Percentiles rank a stretch among this genome's conserved stretches.
phyloP scores from a whole-genome alignment of 2,113 vertebrate species.

The Notarius lentiginosus region DNA sequence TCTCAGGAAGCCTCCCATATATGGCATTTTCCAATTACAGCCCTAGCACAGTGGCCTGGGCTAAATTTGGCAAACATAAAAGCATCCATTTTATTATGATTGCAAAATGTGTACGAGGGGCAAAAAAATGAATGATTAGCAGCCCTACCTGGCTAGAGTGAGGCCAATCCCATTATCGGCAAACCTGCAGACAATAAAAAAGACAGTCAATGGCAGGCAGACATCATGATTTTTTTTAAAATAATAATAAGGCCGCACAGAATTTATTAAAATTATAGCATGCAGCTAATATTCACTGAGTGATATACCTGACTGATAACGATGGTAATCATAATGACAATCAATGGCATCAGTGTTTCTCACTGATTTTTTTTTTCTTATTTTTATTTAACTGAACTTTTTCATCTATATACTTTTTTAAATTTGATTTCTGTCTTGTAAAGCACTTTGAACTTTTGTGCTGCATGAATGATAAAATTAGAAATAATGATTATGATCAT shows the following conservation, averaged over 20 bases:
- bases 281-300: background rate
- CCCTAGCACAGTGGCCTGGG: conserved; percentile 28
- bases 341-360: background rate
- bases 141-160: conserved; percentile 88
- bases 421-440: background rate
- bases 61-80: conserved; percentile 49
- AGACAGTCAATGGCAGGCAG: conserved; percentile 29
- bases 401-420: background rate
- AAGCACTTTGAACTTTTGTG: background rate
- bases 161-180: conserved; percentile 96
- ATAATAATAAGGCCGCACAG: background rate
- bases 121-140: conserved; percentile 37
- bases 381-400: background rate
- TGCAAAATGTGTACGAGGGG: conserved; percentile 31
- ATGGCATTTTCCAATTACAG: conserved; percentile 67
- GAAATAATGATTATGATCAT: background rate
- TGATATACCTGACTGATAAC: background rate
- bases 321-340: background rate
- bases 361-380: background rate
- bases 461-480: background rate
- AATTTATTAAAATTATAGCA: conserved; percentile 13
- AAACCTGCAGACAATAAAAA: conserved; percentile 77
- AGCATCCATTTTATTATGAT: conserved; percentile 35
- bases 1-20: conserved; percentile 55
- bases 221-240: background rate